Evolutionary conservation across 2,797 vertebrate genomes (phyloP).

Genomic region (Mus minutoides): DNA sequence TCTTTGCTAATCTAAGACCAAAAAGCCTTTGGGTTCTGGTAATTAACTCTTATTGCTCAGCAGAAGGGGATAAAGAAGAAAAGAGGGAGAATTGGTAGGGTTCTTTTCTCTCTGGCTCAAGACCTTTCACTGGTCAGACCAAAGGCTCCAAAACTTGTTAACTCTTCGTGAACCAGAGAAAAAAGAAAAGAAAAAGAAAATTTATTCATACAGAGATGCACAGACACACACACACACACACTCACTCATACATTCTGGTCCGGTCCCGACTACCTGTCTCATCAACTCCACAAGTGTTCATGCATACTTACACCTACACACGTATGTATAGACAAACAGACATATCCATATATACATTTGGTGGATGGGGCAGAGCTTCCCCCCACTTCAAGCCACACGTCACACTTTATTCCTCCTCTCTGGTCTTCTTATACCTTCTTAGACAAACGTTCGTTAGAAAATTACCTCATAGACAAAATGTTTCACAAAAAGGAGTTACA

Average conservation of each 20-base stretch:
- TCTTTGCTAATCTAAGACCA: not conserved
- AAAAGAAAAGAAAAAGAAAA: too few species aligned
- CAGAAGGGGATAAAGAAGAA: not conserved
- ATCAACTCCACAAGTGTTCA: too few species aligned
- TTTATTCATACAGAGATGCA: too few species aligned
- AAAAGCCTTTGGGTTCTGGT: not conserved
- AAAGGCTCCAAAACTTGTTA: not conserved
- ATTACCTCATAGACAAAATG: not conserved
- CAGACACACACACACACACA: too few species aligned
- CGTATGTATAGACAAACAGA: too few species aligned
- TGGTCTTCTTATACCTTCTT: not conserved
- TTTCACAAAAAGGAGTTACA: not conserved
- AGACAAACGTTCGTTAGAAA: not conserved
- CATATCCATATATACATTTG: too few species aligned
- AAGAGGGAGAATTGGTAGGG: not conserved
- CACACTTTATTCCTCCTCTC: not conserved
- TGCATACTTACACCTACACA: too few species aligned
- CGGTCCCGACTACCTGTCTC: too few species aligned
- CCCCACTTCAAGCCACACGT: too few species aligned
- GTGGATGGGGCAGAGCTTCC: too few species aligned
- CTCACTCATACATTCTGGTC: too few species aligned
- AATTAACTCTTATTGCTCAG: not conserved
- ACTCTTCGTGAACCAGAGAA: not conserved
- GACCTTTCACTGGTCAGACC: not conserved
- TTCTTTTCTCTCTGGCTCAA: not conserved